Evolutionary conservation across 2,797 vertebrate genomes (phyloP).

Genomic region (Melanotaenia pygmaea): DNA sequence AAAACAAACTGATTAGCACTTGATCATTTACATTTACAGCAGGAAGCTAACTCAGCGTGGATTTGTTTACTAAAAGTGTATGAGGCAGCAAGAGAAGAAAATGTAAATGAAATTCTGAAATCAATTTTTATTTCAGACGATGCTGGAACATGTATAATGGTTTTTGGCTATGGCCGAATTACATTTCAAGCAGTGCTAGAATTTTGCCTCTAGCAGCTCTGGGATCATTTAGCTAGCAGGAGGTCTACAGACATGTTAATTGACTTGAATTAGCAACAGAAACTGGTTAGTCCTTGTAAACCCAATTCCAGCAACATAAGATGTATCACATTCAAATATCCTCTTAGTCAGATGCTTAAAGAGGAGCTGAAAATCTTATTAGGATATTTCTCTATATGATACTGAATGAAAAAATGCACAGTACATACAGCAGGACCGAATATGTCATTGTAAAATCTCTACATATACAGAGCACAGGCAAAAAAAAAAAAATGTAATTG

Average conservation of each 20-base stretch:
- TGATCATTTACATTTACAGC: constrained; percentile 64
- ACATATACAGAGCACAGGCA: constrained; percentile 50
- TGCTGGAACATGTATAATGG: constrained; percentile 41
- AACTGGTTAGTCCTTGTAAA: constrained; percentile 35
- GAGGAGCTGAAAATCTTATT: constrained; percentile 14
- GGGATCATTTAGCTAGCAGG: constrained; percentile 36
- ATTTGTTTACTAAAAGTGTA: constrained; percentile 25
- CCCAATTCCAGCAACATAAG: constrained; percentile 9
- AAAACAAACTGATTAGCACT: constrained; percentile 51
- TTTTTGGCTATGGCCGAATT: constrained; percentile 52
- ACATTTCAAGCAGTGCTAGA: constrained; percentile 43
- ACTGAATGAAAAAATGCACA: constrained; percentile 37
- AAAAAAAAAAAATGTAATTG: constrained; percentile 72
- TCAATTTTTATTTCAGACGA: constrained; percentile 62
- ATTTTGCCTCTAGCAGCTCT: constrained; percentile 36
- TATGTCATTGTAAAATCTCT: constrained; percentile 62
- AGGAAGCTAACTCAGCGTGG: constrained; percentile 33
- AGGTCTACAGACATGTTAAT: constrained; percentile 49
- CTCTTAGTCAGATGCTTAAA: constrained; percentile 3
- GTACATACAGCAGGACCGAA: constrained; percentile 32
- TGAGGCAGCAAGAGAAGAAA: constrained; percentile 43
- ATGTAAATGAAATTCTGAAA: constrained; percentile 68
- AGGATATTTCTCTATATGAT: constrained; percentile 45
- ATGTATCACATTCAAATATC: constrained; percentile 31
- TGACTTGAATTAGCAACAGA: constrained; percentile 48